Conservation (phyloP, 2,113 vertebrate species). For the Peromyscus californicus region DNA sequence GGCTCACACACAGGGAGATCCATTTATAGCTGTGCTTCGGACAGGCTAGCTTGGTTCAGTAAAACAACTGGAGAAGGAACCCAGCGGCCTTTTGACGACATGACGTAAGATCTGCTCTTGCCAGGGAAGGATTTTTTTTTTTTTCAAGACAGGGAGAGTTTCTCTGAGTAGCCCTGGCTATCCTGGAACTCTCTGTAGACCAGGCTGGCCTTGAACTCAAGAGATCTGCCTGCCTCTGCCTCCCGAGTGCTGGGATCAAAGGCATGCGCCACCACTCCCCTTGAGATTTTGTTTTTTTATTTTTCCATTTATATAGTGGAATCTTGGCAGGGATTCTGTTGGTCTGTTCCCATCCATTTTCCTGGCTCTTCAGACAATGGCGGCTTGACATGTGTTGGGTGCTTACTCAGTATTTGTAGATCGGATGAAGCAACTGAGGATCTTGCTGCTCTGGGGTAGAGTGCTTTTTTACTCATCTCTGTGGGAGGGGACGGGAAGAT, state of each 20-base stretch:
- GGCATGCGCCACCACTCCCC: no score
- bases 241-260: no score
- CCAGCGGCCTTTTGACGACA: background rate
- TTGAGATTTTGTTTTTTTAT: no score
- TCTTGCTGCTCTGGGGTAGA: background rate
- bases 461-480: background rate
- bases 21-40: background rate
- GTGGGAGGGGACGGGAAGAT: background rate
- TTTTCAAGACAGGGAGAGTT: background rate
- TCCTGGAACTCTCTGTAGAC: background rate
- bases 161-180: background rate
- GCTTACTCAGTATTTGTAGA: background rate
- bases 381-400: accelerated
- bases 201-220: no score
- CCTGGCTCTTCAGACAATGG: background rate
- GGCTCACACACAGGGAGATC: background rate
- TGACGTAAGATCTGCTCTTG: background rate
- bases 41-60: constrained; percentile 28
- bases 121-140: background rate
- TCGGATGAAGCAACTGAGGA: background rate
- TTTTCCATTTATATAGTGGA: no score
- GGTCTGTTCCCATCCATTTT: background rate
- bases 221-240: no score
- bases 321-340: background rate
- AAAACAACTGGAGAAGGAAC: background rate